A percentile compares a stretch with the other conserved stretches of the same genome.
Evolutionary conservation across 2,113 vertebrate genomes (phyloP).

Genomic region (Manacus vitellinus): DNA sequence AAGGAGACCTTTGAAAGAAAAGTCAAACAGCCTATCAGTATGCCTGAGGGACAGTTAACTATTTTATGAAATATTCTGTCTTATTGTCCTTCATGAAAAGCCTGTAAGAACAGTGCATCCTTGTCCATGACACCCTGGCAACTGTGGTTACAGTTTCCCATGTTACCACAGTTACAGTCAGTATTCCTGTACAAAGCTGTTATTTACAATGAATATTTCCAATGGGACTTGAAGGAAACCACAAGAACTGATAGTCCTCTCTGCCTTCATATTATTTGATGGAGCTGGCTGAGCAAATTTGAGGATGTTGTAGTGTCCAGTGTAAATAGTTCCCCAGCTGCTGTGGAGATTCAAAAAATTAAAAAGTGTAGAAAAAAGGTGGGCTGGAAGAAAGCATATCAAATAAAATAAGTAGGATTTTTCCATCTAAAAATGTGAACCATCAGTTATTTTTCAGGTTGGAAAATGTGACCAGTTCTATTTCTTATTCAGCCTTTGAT

Average conservation of each 20-base stretch:
- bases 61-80: background rate
- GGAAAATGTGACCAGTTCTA: background rate
- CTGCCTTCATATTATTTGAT: background rate
- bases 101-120: background rate
- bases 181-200: background rate
- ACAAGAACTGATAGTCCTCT: background rate
- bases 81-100: background rate
- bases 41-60: accelerated
- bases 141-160: background rate
- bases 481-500: background rate
- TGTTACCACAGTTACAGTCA: background rate
- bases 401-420: background rate
- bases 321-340: background rate
- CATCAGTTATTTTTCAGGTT: background rate
- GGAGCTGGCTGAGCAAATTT: background rate
- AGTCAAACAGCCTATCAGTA: background rate
- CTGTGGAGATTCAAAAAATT: background rate
- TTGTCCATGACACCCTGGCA: background rate
- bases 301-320: background rate
- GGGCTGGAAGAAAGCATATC: background rate
- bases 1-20: background rate
- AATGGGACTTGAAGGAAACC: background rate
- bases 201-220: background rate
- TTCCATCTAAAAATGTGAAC: background rate
- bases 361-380: background rate